Evolutionary conservation across 2,113 vertebrate species (phyloP).

Genomic region (Crocuta crocuta): DNA sequence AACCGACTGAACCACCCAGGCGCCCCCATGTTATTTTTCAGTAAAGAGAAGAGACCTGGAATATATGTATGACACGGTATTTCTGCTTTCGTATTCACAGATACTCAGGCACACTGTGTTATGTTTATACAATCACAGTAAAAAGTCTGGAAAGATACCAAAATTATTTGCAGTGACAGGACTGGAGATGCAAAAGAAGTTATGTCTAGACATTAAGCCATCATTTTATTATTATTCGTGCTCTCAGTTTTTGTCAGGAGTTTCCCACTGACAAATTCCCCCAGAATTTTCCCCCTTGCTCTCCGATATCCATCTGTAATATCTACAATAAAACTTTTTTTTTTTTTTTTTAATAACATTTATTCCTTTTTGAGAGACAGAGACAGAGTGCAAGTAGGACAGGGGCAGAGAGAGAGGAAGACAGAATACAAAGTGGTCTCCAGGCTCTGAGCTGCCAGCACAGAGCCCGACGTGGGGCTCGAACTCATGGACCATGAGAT

Average conservation of each 20-base stretch:
- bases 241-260: neutral
- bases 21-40: neutral
- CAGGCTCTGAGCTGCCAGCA: too few relatives aligned
- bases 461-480: too few relatives aligned
- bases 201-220: neutral
- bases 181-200: neutral
- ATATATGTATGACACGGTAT: neutral
- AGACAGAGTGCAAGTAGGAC: too few relatives aligned
- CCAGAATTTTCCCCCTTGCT: neutral
- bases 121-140: neutral
- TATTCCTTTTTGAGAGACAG: too few relatives aligned
- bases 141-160: neutral
- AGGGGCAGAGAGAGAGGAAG: too few relatives aligned
- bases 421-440: too few relatives aligned
- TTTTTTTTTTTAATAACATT: neutral
- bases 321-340: neutral
- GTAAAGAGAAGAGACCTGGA: neutral
- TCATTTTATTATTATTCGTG: neutral
- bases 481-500: too few relatives aligned
- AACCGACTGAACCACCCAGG: too few relatives aligned
- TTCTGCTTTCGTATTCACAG: neutral
- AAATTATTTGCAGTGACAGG: neutral
- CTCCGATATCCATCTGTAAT: neutral
- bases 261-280: neutral
- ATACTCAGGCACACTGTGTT: neutral